These are phyloP conservation scores for Sarcophaga subvicina DNA, from an alignment of 2,888 invertebrate species.

Conservation along the genomic window DNA sequence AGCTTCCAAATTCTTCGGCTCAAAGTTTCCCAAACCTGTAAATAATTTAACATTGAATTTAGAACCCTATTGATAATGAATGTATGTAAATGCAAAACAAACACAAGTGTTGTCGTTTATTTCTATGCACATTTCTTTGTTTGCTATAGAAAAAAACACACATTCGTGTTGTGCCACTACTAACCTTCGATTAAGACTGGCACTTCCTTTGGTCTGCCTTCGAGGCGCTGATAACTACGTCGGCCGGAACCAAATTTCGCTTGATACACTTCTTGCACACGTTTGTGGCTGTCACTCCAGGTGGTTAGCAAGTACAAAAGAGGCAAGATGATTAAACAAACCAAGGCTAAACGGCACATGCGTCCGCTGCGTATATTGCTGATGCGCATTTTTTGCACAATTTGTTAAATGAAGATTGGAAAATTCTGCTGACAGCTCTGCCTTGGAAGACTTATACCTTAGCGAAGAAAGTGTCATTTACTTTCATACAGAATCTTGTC, in stretches of 20 bases:
- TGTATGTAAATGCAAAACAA: conserved; percentile 5
- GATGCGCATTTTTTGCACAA: conserved; percentile 83
- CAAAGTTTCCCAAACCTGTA: conserved; percentile 91
- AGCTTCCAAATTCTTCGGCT: conserved; percentile 85
- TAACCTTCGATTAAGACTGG: conserved; percentile 80
- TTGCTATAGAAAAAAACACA: background rate
- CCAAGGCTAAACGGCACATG: conserved; percentile 83
- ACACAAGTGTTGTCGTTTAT: conserved; percentile 16
- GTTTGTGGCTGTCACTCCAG: conserved; percentile 83
- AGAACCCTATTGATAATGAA: background rate
- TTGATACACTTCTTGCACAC: conserved; percentile 77
- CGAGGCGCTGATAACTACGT: conserved; percentile 74
- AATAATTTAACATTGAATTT: background rate
- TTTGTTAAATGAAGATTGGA: background rate
- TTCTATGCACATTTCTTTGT: conserved; percentile 1
- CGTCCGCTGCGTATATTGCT: conserved; percentile 85
- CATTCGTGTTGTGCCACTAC: conserved; percentile 39
- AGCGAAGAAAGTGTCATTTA: conserved; percentile 38
- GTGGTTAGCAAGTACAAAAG: conserved; percentile 85
- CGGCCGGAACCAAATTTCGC: conserved; percentile 75
- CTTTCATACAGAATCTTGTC: conserved; percentile 66
- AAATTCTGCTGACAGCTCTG: conserved; percentile 34
- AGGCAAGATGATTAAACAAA: conserved; percentile 83
- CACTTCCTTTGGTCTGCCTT: conserved; percentile 77
- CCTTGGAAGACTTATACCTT: background rate